These are phyloP conservation scores for Drosophila recens DNA, from an alignment of 2,888 invertebrate genomes.

Conservation along the genomic window DNA sequence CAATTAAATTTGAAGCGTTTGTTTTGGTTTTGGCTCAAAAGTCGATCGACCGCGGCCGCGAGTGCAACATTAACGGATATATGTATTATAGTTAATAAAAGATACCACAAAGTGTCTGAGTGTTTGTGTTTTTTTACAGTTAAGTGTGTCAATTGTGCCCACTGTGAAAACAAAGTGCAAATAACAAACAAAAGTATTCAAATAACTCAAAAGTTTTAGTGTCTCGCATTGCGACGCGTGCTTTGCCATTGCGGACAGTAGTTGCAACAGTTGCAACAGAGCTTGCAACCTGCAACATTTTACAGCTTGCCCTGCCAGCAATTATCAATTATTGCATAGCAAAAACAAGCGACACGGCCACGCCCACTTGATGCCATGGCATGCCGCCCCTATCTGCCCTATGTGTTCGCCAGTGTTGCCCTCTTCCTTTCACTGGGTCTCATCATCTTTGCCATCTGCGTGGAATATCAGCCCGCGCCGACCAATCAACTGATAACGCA, in stretches of 20 bases:
- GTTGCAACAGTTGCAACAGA: slow-evolving; percentile 22
- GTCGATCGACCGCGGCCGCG: slow-evolving; percentile 49
- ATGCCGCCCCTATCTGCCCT: slow-evolving; percentile 57
- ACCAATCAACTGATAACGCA: slow-evolving; percentile 43
- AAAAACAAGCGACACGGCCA: slow-evolving; percentile 32
- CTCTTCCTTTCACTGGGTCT: slow-evolving; percentile 67
- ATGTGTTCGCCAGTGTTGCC: slow-evolving; percentile 50
- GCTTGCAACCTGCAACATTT: slow-evolving; percentile 24
- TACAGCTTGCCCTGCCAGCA: slow-evolving; percentile 2
- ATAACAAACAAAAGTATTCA: slow-evolving; percentile 37
- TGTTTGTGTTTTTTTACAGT: slow-evolving; percentile 14
- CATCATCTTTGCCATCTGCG: slow-evolving; percentile 76
- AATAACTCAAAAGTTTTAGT: slow-evolving; percentile 66
- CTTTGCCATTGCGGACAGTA: neutral
- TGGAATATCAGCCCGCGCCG: slow-evolving; percentile 49
- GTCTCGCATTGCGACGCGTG: slow-evolving; percentile 48
- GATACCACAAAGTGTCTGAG: slow-evolving; percentile 14
- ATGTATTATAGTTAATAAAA: neutral
- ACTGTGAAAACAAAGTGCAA: slow-evolving; percentile 7
- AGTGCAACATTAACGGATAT: slow-evolving; percentile 51
- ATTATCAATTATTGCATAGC: slow-evolving; percentile 48
- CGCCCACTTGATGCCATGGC: slow-evolving; percentile 54
- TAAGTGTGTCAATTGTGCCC: slow-evolving; percentile 36
- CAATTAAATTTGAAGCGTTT: slow-evolving; percentile 48
- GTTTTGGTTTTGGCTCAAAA: slow-evolving; percentile 49